A percentile compares a stretch with the other conserved stretches of the same genome.
Evolutionary conservation across 2,797 vertebrate genomes (phyloP).

Genomic region (Pseudochromis fuscus): DNA sequence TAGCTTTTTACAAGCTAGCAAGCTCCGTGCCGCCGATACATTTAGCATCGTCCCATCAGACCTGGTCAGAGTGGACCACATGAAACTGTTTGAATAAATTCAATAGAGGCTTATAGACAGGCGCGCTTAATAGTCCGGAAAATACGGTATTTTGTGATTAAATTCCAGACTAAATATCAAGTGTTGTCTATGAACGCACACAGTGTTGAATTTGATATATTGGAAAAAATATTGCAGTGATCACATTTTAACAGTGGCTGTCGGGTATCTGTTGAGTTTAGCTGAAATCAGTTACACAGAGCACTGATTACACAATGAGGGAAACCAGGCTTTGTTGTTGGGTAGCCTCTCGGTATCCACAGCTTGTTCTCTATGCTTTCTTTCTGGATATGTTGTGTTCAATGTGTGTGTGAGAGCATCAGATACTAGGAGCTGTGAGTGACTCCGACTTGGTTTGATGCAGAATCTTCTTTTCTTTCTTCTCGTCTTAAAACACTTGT

Average conservation of each 20-base stretch:
- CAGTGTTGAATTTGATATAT: conserved; percentile 20
- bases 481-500: conserved; percentile 28
- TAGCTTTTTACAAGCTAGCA: no score
- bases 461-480: conserved; percentile 25
- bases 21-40: no score
- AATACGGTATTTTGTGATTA: conserved; percentile 28
- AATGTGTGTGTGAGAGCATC: not conserved
- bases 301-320: conserved; percentile 27
- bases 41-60: no score
- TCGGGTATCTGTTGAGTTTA: conserved; percentile 21
- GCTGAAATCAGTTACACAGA: conserved; percentile 4
- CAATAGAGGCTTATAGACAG: no score
- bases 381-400: conserved; percentile 33
- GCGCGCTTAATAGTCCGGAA: no score
- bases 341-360: conserved; percentile 18
- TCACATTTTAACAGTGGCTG: conserved; percentile 15
- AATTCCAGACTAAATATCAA: conserved; percentile 36
- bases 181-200: conserved; percentile 14
- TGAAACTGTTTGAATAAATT: no score
- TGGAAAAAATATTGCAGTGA: conserved; percentile 9
- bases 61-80: not conserved
- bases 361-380: conserved; percentile 40
- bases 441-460: not conserved
- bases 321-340: conserved; percentile 30
- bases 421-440: no score